Evolutionary conservation across 2,888 invertebrate species (phyloP).

Genomic region (Polyommatus icarus): DNA sequence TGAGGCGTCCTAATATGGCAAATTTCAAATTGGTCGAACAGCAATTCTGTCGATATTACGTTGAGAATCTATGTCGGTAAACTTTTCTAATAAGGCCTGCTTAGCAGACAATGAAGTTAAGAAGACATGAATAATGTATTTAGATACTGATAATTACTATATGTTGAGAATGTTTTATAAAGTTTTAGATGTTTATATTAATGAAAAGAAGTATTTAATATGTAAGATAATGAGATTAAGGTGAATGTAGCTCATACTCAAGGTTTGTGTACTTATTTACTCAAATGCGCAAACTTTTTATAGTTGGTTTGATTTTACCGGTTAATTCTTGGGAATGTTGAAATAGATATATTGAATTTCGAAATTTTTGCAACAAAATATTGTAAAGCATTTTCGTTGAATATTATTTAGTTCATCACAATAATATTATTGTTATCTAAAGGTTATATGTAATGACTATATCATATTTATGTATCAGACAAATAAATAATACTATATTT

Average conservation of each 20-base stretch:
- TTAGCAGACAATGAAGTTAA: neutral
- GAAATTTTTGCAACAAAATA: neutral
- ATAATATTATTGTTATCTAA: neutral
- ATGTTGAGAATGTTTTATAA: constrained; percentile 2
- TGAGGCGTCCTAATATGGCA: no score
- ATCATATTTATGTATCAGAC: neutral
- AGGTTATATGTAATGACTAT: neutral
- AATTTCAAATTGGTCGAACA: no score
- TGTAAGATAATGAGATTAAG: neutral
- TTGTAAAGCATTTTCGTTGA: neutral
- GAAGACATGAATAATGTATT: neutral
- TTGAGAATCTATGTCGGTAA: no score
- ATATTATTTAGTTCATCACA: neutral
- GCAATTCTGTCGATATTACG: no score
- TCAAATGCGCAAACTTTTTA: neutral
- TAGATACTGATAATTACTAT: neutral
- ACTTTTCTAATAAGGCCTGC: no score
- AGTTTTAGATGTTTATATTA: constrained; percentile 9
- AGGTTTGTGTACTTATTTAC: neutral
- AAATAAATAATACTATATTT: constrained; percentile 17
- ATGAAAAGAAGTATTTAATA: neutral
- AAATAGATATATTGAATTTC: neutral
- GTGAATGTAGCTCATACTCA: neutral
- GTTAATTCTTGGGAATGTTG: neutral
- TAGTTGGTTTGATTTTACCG: neutral